phyloP scores from a whole-genome alignment of 2,888 invertebrate species.

The Ornithoptera alexandrae region DNA sequence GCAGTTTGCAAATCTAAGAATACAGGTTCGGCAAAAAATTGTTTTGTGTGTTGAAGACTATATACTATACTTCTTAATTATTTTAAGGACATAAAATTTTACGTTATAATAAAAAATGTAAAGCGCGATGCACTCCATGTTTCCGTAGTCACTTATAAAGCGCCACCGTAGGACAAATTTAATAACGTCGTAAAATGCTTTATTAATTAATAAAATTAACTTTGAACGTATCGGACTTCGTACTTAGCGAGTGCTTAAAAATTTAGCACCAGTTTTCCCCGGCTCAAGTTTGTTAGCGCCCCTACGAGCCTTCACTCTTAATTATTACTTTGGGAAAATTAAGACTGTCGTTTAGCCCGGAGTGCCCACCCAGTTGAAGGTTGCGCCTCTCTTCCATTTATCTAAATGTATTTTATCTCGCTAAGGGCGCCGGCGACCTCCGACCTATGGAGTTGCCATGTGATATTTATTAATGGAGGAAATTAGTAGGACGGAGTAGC shows the following conservation, averaged over 20 bases:
- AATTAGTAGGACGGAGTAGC: conserved; percentile 11
- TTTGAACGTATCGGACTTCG: conserved; percentile 73
- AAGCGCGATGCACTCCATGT: conserved; percentile 20
- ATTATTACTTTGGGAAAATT: conserved; percentile 81
- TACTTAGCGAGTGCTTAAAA: conserved; percentile 77
- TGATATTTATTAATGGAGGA: conserved; percentile 27
- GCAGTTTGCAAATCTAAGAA: background rate
- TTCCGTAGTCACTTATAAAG: conserved; percentile 4
- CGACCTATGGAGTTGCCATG: conserved; percentile 52
- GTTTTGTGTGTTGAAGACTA: too few relatives aligned
- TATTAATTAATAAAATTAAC: conserved; percentile 75
- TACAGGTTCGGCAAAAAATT: background rate
- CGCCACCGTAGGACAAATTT: conserved; percentile 14
- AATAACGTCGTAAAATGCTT: conserved; percentile 32
- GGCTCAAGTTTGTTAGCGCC: conserved; percentile 55
- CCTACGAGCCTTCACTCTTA: conserved; percentile 77
- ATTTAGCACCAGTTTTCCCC: conserved; percentile 65
- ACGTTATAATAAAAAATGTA: background rate
- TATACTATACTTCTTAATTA: too few relatives aligned
- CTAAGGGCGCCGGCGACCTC: conserved; percentile 48
- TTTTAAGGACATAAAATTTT: background rate
- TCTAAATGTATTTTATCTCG: conserved; percentile 78
- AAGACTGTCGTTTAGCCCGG: conserved; percentile 77
- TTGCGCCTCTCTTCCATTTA: conserved; percentile 69
- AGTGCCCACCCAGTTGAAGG: conserved; percentile 67